Evolutionary conservation across 2,888 invertebrate genomes (phyloP).

Genomic region (Callinectes sapidus): DNA sequence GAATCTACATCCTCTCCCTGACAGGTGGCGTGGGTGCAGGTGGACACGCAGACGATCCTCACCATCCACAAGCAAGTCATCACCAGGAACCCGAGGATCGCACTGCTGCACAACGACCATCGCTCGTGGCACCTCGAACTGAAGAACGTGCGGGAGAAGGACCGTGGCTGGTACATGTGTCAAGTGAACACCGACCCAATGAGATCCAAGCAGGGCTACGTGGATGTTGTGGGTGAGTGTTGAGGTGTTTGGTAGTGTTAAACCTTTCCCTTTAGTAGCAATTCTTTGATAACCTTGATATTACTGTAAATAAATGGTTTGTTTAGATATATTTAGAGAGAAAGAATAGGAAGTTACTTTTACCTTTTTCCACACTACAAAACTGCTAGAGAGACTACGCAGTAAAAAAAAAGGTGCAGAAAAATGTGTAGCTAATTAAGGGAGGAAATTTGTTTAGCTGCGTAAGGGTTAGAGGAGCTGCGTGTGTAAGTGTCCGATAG

Average conservation of each 20-base stretch:
- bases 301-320: too few relatives aligned
- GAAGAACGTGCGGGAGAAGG: constrained; percentile 73
- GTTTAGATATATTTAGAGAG: too few relatives aligned
- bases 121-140: constrained; percentile 72
- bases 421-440: too few relatives aligned
- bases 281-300: too few relatives aligned
- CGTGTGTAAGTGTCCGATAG: background rate
- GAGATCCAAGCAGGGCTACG: constrained; percentile 53
- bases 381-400: too few relatives aligned
- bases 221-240: constrained; percentile 62
- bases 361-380: too few relatives aligned
- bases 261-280: background rate
- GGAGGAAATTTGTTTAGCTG: too few relatives aligned
- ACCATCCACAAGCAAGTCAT: constrained; percentile 95
- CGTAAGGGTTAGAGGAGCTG: too few relatives aligned
- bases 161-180: constrained; percentile 81
- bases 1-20: constrained; percentile 69
- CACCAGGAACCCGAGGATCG: constrained; percentile 91
- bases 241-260: background rate
- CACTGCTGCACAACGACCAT: constrained; percentile 86
- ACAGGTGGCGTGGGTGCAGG: constrained; percentile 96
- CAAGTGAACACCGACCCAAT: constrained; percentile 90
- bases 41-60: constrained; percentile 94
- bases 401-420: too few relatives aligned
- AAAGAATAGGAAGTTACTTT: too few relatives aligned